Evolutionary conservation across 1,140 invertebrate species (phyloP).

Genomic region (Hyphantria cunea): DNA sequence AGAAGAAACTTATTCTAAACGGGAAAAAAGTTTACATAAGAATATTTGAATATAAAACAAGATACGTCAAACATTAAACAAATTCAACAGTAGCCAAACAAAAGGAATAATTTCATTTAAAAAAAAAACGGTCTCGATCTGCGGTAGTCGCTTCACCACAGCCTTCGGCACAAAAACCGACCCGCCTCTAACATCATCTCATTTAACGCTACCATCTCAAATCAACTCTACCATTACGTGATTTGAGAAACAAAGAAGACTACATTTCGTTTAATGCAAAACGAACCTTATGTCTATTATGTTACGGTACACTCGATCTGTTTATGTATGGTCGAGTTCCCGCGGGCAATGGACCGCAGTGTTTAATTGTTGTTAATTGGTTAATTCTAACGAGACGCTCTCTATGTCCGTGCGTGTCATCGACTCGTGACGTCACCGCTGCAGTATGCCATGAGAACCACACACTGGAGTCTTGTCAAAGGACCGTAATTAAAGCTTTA

Average conservation of each 20-base stretch:
- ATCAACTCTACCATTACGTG: constrained; percentile 53
- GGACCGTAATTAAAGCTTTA: background rate
- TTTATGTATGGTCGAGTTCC: background rate
- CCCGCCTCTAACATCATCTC: constrained; percentile 47
- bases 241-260: constrained; percentile 13
- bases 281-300: too few species aligned
- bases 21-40: too few species aligned
- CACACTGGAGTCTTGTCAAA: background rate
- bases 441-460: background rate
- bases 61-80: background rate
- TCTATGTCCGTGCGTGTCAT: constrained; percentile 34
- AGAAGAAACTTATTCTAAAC: background rate
- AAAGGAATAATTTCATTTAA: constrained; percentile 8
- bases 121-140: background rate
- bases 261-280: background rate
- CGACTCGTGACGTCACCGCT: background rate
- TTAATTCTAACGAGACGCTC: constrained; percentile 61
- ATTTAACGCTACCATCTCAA: constrained; percentile 59
- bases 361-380: constrained; percentile 70
- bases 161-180: constrained; percentile 34
- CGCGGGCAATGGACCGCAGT: constrained; percentile 31
- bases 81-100: constrained; percentile 4
- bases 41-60: constrained; percentile 5
- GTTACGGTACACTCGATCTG: background rate
- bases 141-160: constrained; percentile 33